Percentiles rank a stretch among this genome's conserved stretches.
These are phyloP conservation scores for Chironomus striatipennis DNA, from an alignment of 1,140 invertebrate species.

Conservation along the genomic window DNA sequence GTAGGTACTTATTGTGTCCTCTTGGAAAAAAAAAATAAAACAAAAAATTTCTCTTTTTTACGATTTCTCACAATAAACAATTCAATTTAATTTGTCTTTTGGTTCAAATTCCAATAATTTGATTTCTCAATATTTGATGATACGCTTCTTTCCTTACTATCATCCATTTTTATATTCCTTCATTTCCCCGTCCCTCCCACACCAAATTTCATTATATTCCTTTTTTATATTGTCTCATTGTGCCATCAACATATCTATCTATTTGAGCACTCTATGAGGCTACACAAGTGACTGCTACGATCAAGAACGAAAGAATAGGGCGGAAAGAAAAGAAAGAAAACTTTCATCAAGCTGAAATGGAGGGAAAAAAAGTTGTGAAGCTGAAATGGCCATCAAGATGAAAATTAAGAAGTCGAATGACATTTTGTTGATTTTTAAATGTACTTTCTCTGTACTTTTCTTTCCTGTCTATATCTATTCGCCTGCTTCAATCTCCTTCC, in stretches of 20 bases:
- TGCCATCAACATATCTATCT: too few relatives aligned
- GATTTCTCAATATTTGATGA: slow-evolving; percentile 22
- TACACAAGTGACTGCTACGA: too few relatives aligned
- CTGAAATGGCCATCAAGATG: slow-evolving; percentile 15
- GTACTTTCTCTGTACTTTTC: slow-evolving; percentile 3
- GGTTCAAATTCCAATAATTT: slow-evolving; percentile 18
- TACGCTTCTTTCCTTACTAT: neutral
- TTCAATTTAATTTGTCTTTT: slow-evolving; percentile 20
- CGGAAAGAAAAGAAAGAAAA: slow-evolving; percentile 15
- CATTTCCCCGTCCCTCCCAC: neutral
- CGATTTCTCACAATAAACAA: slow-evolving; percentile 15
- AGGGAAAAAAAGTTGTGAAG: slow-evolving; percentile 5
- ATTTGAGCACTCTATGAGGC: too few relatives aligned
- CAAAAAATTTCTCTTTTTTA: neutral
- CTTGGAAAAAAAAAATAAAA: too few relatives aligned
- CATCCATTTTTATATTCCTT: too few relatives aligned
- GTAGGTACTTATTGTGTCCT: too few relatives aligned
- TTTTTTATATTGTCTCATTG: too few relatives aligned
- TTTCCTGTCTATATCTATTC: neutral
- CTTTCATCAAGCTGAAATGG: neutral
- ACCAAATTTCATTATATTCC: neutral
- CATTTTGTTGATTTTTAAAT: slow-evolving; percentile 23
- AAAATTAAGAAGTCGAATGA: slow-evolving; percentile 21
- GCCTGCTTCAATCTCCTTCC: neutral
- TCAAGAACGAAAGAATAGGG: neutral